Percentiles rank a stretch among this genome's conserved stretches.
Evolutionary conservation across 2,888 invertebrate genomes (phyloP).

Genomic region (Spodoptera exigua): DNA sequence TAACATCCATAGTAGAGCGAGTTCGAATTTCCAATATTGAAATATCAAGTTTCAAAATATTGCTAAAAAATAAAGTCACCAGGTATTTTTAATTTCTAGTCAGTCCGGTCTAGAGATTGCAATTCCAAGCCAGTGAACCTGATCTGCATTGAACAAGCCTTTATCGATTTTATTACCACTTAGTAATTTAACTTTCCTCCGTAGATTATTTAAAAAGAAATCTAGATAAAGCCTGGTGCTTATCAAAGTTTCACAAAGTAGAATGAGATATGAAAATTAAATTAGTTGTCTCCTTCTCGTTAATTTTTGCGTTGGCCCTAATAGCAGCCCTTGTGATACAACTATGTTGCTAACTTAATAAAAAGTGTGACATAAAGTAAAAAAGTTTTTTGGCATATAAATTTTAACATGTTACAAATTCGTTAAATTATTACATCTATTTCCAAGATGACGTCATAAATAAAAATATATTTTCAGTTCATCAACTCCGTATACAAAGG

Average conservation of each 20-base stretch:
- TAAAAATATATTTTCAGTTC: too few relatives aligned
- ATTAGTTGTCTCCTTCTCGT: too few relatives aligned
- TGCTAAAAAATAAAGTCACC: slow-evolving; percentile 10
- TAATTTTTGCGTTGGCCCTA: too few relatives aligned
- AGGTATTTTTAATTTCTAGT: slow-evolving; percentile 32
- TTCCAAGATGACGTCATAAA: too few relatives aligned
- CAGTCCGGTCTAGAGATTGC: slow-evolving; percentile 36
- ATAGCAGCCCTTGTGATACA: too few relatives aligned
- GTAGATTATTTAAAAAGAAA: slow-evolving; percentile 13
- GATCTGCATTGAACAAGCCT: slow-evolving; percentile 28
- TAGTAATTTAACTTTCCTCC: slow-evolving; percentile 9
- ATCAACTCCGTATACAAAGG: too few relatives aligned
- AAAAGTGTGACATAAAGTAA: too few relatives aligned
- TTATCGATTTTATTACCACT: slow-evolving; percentile 32
- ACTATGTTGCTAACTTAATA: too few relatives aligned
- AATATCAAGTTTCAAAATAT: slow-evolving; percentile 20
- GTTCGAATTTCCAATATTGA: slow-evolving; percentile 18
- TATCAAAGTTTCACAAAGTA: not conserved
- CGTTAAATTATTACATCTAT: too few relatives aligned
- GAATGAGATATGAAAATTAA: too few relatives aligned
- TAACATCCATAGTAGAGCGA: not conserved
- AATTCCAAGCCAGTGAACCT: slow-evolving; percentile 37
- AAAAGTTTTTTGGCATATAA: too few relatives aligned
- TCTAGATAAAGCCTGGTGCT: slow-evolving; percentile 1
- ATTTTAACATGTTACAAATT: too few relatives aligned